Evolutionary conservation across 2,888 invertebrate genomes (phyloP).

Genomic region (Morpho deidamia): DNA sequence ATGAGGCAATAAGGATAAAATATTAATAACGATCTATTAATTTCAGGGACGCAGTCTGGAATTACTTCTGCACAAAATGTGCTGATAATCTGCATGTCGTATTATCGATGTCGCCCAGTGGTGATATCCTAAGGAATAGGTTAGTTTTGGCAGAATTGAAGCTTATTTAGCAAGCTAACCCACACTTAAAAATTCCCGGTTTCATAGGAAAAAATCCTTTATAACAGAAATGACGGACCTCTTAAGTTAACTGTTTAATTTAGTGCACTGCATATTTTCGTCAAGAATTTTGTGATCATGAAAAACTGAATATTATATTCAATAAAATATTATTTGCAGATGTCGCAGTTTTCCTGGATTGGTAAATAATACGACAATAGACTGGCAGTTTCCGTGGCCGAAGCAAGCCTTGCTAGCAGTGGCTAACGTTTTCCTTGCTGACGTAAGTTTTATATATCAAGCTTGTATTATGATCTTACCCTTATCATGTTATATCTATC

Average conservation of each 20-base stretch:
- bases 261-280: too few species aligned
- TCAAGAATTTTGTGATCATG: too few species aligned
- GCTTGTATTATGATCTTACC: too few species aligned
- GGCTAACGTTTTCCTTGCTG: conserved; percentile 89
- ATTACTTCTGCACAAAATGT: conserved; percentile 87
- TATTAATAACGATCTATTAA: not conserved
- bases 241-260: too few species aligned
- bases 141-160: too few species aligned
- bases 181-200: too few species aligned
- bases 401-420: conserved; percentile 92
- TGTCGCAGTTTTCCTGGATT: conserved; percentile 95
- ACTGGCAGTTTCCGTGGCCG: conserved; percentile 97
- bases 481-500: too few species aligned
- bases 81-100: conserved; percentile 93
- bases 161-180: not conserved
- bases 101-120: conserved; percentile 92
- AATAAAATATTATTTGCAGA: conserved; percentile 30
- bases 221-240: too few species aligned
- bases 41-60: conserved; percentile 89
- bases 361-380: conserved; percentile 94
- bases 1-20: too few species aligned
- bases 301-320: too few species aligned
- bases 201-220: too few species aligned
- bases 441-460: conserved; percentile 73
- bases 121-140: conserved; percentile 88